phyloP scores from a whole-genome alignment of 1,140 invertebrate genomes.

The Tyrophagus putrescentiae region DNA sequence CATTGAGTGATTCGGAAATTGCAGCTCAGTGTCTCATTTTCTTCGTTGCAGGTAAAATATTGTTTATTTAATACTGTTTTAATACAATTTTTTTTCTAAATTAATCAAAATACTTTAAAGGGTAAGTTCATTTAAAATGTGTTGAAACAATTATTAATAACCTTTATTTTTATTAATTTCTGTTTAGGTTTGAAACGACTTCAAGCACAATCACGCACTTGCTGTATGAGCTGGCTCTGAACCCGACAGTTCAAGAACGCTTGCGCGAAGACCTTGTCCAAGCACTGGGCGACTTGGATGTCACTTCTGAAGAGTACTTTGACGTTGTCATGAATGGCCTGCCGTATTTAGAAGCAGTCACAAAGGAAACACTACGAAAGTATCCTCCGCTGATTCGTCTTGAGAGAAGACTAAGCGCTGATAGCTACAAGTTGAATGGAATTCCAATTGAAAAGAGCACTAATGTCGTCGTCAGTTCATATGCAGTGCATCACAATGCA shows the following conservation, averaged over 20 bases:
- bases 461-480: too few species aligned
- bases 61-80: too few species aligned
- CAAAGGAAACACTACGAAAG: background rate
- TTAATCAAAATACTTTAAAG: too few species aligned
- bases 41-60: background rate
- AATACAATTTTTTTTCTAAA: too few species aligned
- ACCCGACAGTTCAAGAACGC: conserved; percentile 11
- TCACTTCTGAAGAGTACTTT: background rate
- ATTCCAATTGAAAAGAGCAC: too few species aligned
- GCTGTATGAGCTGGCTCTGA: background rate
- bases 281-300: background rate
- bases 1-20: too few species aligned
- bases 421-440: background rate
- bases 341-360: background rate
- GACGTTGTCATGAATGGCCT: background rate
- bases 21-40: background rate
- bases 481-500: too few species aligned
- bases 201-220: background rate
- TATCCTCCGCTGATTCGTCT: background rate
- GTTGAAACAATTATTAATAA: too few species aligned
- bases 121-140: too few species aligned
- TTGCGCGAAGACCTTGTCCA: background rate
- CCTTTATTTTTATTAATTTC: too few species aligned
- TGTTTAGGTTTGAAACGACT: background rate
- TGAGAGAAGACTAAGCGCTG: background rate